These are phyloP conservation scores for Embidobia sp. DNA, from an alignment of 2,888 invertebrate genomes.

Conservation along the genomic window DNA sequence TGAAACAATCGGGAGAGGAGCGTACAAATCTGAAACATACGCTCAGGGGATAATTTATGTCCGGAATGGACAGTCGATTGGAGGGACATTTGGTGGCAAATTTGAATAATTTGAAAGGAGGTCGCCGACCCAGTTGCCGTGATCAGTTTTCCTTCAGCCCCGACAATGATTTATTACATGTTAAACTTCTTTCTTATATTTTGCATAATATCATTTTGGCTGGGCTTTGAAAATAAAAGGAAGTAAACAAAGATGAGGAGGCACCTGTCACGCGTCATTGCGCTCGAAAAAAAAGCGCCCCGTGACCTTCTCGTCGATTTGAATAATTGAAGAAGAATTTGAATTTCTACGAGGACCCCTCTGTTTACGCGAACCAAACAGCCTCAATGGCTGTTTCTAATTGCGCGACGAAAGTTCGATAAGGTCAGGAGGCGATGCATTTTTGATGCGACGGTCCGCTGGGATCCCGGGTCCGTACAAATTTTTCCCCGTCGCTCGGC, in stretches of 20 bases:
- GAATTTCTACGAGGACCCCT: slow-evolving; percentile 21
- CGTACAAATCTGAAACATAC: slow-evolving; percentile 51
- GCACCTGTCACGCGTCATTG: too few relatives aligned
- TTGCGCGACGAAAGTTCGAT: slow-evolving; percentile 61
- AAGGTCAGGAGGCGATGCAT: slow-evolving; percentile 56
- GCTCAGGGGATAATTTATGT: slow-evolving; percentile 24
- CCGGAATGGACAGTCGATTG: neutral
- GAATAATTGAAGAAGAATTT: slow-evolving; percentile 14
- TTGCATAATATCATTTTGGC: too few relatives aligned
- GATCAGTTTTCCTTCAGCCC: too few relatives aligned
- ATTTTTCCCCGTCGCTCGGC: slow-evolving; percentile 80
- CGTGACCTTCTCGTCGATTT: too few relatives aligned
- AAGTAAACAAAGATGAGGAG: too few relatives aligned
- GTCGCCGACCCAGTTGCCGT: too few relatives aligned
- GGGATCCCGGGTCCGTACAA: slow-evolving; percentile 79
- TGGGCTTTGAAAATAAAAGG: too few relatives aligned
- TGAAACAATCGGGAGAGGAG: slow-evolving; percentile 45
- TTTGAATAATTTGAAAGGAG: slow-evolving; percentile 19
- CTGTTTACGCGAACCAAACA: slow-evolving; percentile 50
- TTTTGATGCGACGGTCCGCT: slow-evolving; percentile 69
- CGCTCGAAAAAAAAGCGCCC: too few relatives aligned
- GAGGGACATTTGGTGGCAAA: slow-evolving; percentile 11
- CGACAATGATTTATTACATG: too few relatives aligned
- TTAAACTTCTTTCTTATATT: neutral
- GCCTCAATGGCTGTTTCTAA: slow-evolving; percentile 51